A percentile compares a stretch with the other conserved stretches of the same genome.
Conservation (phyloP, 2,888 invertebrate species). For the Gibbula magus region DNA sequence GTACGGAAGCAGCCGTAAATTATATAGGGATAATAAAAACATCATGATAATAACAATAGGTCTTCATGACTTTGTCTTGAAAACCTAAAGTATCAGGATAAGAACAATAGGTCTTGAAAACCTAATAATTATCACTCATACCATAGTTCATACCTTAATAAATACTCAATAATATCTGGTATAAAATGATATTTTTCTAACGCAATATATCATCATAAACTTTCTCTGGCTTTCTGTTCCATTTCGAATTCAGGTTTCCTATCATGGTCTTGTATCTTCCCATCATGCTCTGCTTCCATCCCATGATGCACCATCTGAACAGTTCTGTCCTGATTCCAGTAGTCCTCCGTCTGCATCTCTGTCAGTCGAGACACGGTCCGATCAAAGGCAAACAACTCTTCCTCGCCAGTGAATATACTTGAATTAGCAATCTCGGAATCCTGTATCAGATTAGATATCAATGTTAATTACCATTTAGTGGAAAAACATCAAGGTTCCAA, state of each 20-base stretch:
- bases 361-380: constrained; percentile 92
- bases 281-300: neutral
- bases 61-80: no score
- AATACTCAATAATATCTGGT: neutral
- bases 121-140: no score
- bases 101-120: no score
- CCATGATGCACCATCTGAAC: no score
- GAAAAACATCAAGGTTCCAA: no score
- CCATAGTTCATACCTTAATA: neutral
- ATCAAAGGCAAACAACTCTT: constrained; percentile 97
- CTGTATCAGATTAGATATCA: constrained; percentile 30
- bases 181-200: neutral
- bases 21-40: no score
- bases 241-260: neutral
- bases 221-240: neutral
- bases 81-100: no score
- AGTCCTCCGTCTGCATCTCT: constrained; percentile 96
- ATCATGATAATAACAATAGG: no score
- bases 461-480: no score
- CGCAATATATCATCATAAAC: neutral
- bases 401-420: constrained; percentile 96
- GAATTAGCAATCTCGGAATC: constrained; percentile 82
- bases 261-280: neutral
- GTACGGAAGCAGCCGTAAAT: no score
- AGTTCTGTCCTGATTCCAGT: constrained; percentile 82